These are phyloP conservation scores for Bufo bufo DNA, from an alignment of 2,113 vertebrate species.

Conservation along the genomic window DNA sequence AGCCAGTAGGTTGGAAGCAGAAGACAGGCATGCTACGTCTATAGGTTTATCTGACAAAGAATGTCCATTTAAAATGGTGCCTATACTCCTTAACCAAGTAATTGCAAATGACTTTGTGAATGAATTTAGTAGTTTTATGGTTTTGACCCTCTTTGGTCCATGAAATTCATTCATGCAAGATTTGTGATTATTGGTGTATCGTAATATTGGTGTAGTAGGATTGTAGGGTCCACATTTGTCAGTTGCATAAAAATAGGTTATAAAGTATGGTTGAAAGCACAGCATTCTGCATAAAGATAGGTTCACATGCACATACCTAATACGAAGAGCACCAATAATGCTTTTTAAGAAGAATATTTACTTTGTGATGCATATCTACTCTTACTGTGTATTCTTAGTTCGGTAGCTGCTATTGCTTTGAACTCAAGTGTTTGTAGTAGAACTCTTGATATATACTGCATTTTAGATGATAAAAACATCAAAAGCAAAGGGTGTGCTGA, in stretches of 20 bases:
- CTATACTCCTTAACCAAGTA: too few species aligned
- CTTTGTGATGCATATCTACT: constrained; percentile 4
- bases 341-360: not conserved
- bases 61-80: too few species aligned
- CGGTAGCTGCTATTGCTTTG: not conserved
- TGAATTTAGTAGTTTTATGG: too few species aligned
- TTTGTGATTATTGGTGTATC: not conserved
- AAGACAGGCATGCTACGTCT: not conserved
- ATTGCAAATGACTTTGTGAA: too few species aligned
- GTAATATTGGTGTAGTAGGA: too few species aligned
- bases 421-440: not conserved
- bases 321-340: not conserved
- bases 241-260: too few species aligned
- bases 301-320: too few species aligned
- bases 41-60: too few species aligned
- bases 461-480: not conserved
- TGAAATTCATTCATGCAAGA: not conserved
- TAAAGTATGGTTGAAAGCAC: too few species aligned
- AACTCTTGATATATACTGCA: not conserved
- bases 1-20: not conserved
- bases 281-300: not conserved
- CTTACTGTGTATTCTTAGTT: not conserved
- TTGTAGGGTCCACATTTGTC: too few species aligned
- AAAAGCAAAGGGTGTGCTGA: not conserved
- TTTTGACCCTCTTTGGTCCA: too few species aligned